Evolutionary conservation across 2,797 vertebrate species (phyloP), one percentile per base, ranked within the genome.

Genomic region (Micrastur ruficollis): DNA sequence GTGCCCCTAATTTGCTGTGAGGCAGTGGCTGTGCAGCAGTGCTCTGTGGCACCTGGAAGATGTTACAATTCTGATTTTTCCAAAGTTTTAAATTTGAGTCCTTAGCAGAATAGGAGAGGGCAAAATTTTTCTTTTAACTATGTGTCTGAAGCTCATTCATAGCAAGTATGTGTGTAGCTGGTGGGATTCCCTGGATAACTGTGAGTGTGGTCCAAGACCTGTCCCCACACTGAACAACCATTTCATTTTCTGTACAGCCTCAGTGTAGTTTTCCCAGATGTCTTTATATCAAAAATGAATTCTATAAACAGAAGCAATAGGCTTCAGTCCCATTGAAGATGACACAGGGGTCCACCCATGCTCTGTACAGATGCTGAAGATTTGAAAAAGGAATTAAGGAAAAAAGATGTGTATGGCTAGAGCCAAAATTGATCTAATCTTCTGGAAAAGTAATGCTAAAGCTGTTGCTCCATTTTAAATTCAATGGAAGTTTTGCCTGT

Each of bases 371-470:
- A 55, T 9, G 55, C 25, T 42, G 34, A 86, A 65, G 36, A 85
- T 56, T 21, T 80, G 66, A 59, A 89, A 85, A 81, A 76, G 25
- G 10, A 86, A 62, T 42, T 55, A 73, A 87, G 36, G 40, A 38
- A n/a, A 55, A 92, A 90, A 86, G 40, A 53, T 47, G 31, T 46
- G 8, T 8, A 29, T 44, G 50, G 72, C 46, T 86, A 40, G 49
- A 78, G 74, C 95, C 89, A 89, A 65, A 70, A 86, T 72, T 89
- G 70, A 86, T 89, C 58, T 84, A 62, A 95, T 90, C 42, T 63
- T 80, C 63, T 96, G 81, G 83, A 95, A 92, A 84, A 89, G 68
- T 58, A 88, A 81, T 79, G 63, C 27, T 76, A 42, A 76, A 80
- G 44, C 36, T 84, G 32, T 95, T 94, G 58, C 14, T 73, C 55